Evolutionary conservation across 2,888 invertebrate species (phyloP).

Genomic region (Onthophagus sagittarius): DNA sequence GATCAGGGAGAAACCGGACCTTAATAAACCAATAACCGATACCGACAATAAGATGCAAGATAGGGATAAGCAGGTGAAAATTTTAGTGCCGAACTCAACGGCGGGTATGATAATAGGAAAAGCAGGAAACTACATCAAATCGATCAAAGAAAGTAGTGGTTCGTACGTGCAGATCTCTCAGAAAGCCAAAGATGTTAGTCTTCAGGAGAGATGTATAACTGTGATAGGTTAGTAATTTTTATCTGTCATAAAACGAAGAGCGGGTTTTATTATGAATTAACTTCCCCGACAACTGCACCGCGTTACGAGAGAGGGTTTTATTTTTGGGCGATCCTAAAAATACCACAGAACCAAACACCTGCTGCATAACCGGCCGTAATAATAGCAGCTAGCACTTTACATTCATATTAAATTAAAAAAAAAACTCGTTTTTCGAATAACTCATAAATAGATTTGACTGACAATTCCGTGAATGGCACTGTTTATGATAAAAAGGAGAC

Average conservation of each 20-base stretch:
- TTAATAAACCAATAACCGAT: slow-evolving; percentile 73
- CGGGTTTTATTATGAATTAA: not conserved
- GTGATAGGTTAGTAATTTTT: slow-evolving; percentile 67
- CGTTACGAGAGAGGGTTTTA: not conserved
- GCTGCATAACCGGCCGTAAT: not conserved
- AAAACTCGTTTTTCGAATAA: not conserved
- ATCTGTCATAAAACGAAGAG: not conserved
- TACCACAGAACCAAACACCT: not conserved
- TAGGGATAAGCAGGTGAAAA: slow-evolving; percentile 92
- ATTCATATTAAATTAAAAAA: not conserved
- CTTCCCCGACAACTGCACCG: not conserved
- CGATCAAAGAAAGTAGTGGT: slow-evolving; percentile 90
- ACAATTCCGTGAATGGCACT: not conserved
- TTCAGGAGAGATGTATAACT: slow-evolving; percentile 93
- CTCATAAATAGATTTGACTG: not conserved
- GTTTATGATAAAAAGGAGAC: not conserved
- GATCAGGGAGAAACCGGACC: slow-evolving; percentile 91
- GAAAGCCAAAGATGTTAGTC: slow-evolving; percentile 89
- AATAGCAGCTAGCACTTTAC: not conserved
- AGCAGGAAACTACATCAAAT: slow-evolving; percentile 93
- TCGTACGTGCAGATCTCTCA: slow-evolving; percentile 96
- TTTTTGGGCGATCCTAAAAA: not conserved
- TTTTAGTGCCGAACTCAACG: slow-evolving; percentile 92
- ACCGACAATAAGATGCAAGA: slow-evolving; percentile 82
- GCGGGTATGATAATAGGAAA: slow-evolving; percentile 98